Evolutionary conservation across 2,888 invertebrate species (phyloP).

Genomic region (Deilephila porcellus): DNA sequence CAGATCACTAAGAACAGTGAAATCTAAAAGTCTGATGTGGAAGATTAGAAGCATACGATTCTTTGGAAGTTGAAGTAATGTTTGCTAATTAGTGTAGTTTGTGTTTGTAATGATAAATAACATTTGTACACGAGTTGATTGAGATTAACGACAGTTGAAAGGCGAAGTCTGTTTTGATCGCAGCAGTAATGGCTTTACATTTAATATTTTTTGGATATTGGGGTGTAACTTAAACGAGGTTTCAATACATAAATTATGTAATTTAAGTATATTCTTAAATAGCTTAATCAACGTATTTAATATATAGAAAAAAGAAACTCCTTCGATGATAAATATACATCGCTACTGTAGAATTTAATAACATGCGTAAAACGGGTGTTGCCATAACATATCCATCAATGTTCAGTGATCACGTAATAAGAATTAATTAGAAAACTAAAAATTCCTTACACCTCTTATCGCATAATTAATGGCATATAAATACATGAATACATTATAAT

Average conservation of each 20-base stretch:
- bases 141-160: too few relatives aligned
- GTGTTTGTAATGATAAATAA: too few relatives aligned
- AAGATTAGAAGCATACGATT: neutral
- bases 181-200: too few relatives aligned
- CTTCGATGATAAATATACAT: neutral
- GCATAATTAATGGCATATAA: neutral
- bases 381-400: neutral
- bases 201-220: too few relatives aligned
- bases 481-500: neutral
- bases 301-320: too few relatives aligned
- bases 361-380: neutral
- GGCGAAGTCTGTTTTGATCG: too few relatives aligned
- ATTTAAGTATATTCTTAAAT: too few relatives aligned
- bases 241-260: too few relatives aligned
- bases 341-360: neutral
- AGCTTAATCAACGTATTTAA: too few relatives aligned
- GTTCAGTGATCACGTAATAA: neutral
- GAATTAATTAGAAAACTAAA: slow-evolving; percentile 18
- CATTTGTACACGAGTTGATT: too few relatives aligned
- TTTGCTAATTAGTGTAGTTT: too few relatives aligned
- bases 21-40: neutral
- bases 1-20: neutral
- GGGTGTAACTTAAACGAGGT: too few relatives aligned
- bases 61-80: neutral
- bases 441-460: neutral